Base-by-base conservation (phyloP, 2,113 vertebrate species). In the Brienomyrus longianalis region DNA sequence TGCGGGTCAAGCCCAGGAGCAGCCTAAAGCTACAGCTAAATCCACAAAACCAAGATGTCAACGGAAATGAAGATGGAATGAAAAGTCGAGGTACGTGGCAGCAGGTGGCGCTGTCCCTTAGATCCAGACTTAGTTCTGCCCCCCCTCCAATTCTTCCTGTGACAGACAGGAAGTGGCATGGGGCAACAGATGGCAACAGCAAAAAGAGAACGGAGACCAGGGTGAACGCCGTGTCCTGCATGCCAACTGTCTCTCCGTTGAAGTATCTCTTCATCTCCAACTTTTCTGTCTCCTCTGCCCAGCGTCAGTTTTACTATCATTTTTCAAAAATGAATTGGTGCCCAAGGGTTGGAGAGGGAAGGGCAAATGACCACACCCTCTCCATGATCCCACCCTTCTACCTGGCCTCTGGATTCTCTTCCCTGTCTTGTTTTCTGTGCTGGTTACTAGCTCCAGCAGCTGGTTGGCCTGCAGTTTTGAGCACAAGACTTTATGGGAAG, bases 401-500 rank as follows among this genome's bases (percentile, higher is more conserved):
- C 52, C 92, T 91, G 91, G 91, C 91, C 89, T 59, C 91, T 90
- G 91, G 83, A 59, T 83, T 86, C 89, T 93, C 51, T 93, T 94
- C 94, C 93, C 17, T 50, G 27, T 43, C 19, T 5, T 59, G 52
- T 31, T 31, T 45, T 51, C 77, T 45, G 74, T 35, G 80, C 43
- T 52, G 52, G 10, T 43, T n/a, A 23, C 74, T 17, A 21, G 77
- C 35, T 89, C 21, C 52, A 84, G 52, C 88, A 27, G 88, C 51
- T 48, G 66, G 45, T 83, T 84, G 51, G 45, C 50, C 62, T 59
- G 86, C 70, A 90, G 90, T 86, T 90, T 66, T 83, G 90, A 90
- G 90, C 50, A 87, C 59, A 87, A 48, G 94, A 94, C 95, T 92
- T 93, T 92, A 92, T 93, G 91, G 92, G 91, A 90, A 92, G 91